Evolutionary conservation across 2,113 vertebrate species (phyloP), one percentile per base, ranked within the genome.

Genomic region (Toxotes chatareus): DNA sequence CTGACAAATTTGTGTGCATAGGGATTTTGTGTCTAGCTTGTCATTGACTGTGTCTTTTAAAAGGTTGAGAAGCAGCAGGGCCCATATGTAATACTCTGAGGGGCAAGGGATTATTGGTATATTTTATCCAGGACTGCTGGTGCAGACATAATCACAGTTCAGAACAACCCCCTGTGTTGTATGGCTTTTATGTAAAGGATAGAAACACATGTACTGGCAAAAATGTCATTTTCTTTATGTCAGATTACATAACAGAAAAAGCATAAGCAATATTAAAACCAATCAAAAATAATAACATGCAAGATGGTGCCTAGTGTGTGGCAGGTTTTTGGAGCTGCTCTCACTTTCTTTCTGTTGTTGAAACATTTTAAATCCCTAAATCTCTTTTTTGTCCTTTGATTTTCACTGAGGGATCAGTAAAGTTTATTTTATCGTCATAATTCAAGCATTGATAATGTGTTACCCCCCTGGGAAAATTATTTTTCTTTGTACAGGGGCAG

Each of bases 141-240:
- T 79, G 74, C 64, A 70, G 56, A 57, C 51, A 85, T 78, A 87
- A 88, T 85, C 23, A 9, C 19, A 66, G 66, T 78, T 79, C 63
- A 67, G 49, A 55, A 49, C 65, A 36, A 73, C 46, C 60, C 21
- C 36, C 11, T 0, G 5, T 67, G 60, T 51, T 36, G 17, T 7
- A 68, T 55, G 59, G 72, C 61, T 42, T 81, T 83, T 56, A 82
- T 68, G n/a, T 69, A 74, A 88, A 86, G 67, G 62, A 56, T 64
- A 65, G 62, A 65, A 56, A 53, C 55, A 73, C 31, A 57, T 74
- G 51, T 61, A 5, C 36, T 47, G n/a, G 49, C 47, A 56, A 21
- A 66, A 83, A 71, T 71, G 60, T 19, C 1, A 81, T 81, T 71
- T 67, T 67, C n/a, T 75, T 73, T 68, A 68, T 64, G 4, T 21